Evolutionary conservation across 2,888 invertebrate species (phyloP), one percentile per base, ranked within the genome.

Genomic region (Pachydiplax longipennis): DNA sequence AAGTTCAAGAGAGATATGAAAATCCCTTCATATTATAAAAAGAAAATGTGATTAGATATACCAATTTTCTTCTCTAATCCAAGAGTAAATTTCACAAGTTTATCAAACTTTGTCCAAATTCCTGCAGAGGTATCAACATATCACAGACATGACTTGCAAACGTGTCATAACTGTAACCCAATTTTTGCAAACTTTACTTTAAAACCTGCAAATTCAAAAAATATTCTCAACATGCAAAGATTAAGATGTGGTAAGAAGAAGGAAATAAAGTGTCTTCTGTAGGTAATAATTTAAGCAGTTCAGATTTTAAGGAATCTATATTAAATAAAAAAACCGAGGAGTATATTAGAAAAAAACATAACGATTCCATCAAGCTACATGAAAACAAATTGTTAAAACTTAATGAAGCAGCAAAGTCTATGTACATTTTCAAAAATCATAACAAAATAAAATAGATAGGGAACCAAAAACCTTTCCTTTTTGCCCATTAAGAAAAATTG

Each of bases 271-370:
- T 37, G 61, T 65, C 58, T 61, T 65, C 37, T 81, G 65, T 61
- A 40, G 53, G 87, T 37, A 87, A 87, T 87, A 87, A 87, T 87
- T 87, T 87, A 87, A 87, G 65, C 87, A 58, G 61, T 87, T 22
- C 61, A 87, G 87, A 87, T 87, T 87, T 87, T 87, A 61, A 87
- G 87, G 87, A 87, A 31, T 87, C 87, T 87, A 87, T 87, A 87
- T 87, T 87, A 87, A 87, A 87, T 87, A 87, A 87, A 87, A 65
- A 87, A 87, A 87, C 87, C 87, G 40, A 87, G 65, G 87, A 87
- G 87, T 87, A 87, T 87, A 87, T 87, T 87, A 87, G 87, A 87
- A 87, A 87, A 83, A 87, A 87, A 87, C 87, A 87, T 87, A 87
- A 87, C 87, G 87, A 87, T 87, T 87, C 87, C 87, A 87, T 87